Base-by-base conservation (phyloP, 2,113 vertebrate species). In the Lasiurus cinereus region DNA sequence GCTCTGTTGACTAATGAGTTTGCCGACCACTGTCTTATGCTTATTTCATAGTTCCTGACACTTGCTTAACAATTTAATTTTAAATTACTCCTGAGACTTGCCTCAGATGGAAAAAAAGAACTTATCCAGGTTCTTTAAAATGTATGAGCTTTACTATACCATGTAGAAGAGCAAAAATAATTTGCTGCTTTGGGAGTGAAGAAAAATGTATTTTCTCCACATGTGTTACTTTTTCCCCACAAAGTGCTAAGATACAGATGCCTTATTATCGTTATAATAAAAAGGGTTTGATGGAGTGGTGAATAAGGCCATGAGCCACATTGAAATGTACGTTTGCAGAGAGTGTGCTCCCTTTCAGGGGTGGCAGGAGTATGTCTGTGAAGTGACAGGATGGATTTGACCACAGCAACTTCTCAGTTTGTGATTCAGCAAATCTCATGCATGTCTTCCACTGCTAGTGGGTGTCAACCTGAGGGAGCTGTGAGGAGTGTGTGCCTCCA, bases 31-130 rank as follows among this genome's bases (percentile, higher is more conserved):
- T 39, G 39, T 4, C 36, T 92, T 79, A 80, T 1, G 46, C 50
- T 87, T 78, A 85, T 7, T 84, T 93, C 16, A 52, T 93, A 76
- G 92, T 90, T 89, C 36, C 91, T 52, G 83, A 90, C 83, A 88
- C 76, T 97, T 93, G 86, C 48, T 95, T 94, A 97, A 39, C 24
- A 74, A 46, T 95, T 97, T 89, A 87, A 62, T 95, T 97, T 97
- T 90, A 92, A 98, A 93, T 52, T 56, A 50, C 83, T 94, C 59
- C 46, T 78, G 86, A 96, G 95, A 89, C 36, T 93, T 97, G 52
- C 90, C 72, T 92, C 33, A 31, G 12, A 87, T 93, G 66, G 62
- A 73, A 93, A 89, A 89, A 94, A 78, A 70, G 46, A 83, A 93
- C n/a, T 77, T 94, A 83, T 24, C 24, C 54, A 36, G 64, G 82